Base-by-base conservation (phyloP, 35 echinoderm and acorn worm species). In the Chiridota heheva region DNA sequence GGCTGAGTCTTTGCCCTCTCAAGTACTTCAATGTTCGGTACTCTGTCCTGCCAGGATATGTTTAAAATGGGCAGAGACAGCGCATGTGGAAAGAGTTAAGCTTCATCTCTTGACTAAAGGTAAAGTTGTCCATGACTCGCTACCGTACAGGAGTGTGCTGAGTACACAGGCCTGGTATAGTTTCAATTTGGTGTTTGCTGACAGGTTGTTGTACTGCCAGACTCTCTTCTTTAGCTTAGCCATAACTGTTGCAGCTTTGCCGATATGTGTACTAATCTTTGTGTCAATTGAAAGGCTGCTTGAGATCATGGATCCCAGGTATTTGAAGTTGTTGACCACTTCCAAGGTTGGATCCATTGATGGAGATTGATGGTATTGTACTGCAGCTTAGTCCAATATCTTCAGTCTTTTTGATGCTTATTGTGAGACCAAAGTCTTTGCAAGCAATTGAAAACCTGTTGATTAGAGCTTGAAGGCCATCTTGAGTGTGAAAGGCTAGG, bases 191-290 rank as follows among this genome's bases (percentile, higher is more conserved):
- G 79, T 68, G 38, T 58, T 1, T 30, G 33, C 22, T 1, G 60
- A 45, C 59, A 84, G 84, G 44, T 60, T 45, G 58, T 33, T 46
- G 65, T 84, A 84, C 4, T 5, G 13, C 87, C 87, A 90, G 7
- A 84, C 87, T 63, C 79, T 36, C 35, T 69, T 84, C 4, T 18
- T 62, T 12, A 90, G 82, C 49, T 67, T 20, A 37, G 78, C 89
- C 47, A 63, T 44, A 26, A 40, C 36, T 4, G 80, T 76, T 33
- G 67, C 32, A 49, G 49, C 62, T 57, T 60, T 76, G 1, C 59
- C 67, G 26, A 84, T 84, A 1, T 72, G 64, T 37, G 37, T 55
- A 44, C 85, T 62, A n/a, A 84, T 8, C 58, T 90, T 69, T 20
- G 61, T 44, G 41, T 90, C 87, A 43, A 82, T 36, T 25, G 30